These are phyloP conservation scores for Aleiodes sp. DNA, from an alignment of 1,140 invertebrate species.

Conservation along the genomic window DNA sequence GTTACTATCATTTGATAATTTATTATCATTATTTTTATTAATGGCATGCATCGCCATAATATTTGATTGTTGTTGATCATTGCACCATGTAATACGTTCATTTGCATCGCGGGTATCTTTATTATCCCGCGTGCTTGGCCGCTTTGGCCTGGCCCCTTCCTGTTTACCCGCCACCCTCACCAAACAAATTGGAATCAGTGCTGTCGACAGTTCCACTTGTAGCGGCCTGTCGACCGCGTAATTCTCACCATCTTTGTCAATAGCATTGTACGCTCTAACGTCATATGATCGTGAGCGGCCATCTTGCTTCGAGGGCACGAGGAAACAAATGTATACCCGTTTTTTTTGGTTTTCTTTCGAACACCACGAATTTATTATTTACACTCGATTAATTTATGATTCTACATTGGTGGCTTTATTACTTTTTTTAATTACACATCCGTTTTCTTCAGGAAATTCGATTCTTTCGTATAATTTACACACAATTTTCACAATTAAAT, in stretches of 20 bases:
- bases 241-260: slow-evolving; percentile 13
- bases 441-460: no score
- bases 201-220: neutral
- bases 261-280: slow-evolving; percentile 7
- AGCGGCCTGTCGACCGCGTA: slow-evolving; percentile 10
- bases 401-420: no score
- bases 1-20: no score
- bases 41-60: slow-evolving; percentile 38
- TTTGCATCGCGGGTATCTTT: slow-evolving; percentile 18
- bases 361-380: no score
- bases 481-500: neutral
- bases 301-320: slow-evolving; percentile 13
- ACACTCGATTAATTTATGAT: no score
- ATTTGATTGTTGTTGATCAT: slow-evolving; percentile 30
- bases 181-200: neutral
- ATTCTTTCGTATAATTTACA: neutral
- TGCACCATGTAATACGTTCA: slow-evolving; percentile 27
- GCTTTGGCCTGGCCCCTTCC: slow-evolving; percentile 8
- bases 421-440: no score
- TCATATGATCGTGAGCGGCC: slow-evolving; percentile 15
- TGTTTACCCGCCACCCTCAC: slow-evolving; percentile 34
- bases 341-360: no score
- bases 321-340: slow-evolving; percentile 10
- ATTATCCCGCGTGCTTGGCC: slow-evolving; percentile 4
- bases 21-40: slow-evolving; percentile 29